phyloP scores from a whole-genome alignment of 1,140 invertebrate species.

The Rhagoletis zephyria region DNA sequence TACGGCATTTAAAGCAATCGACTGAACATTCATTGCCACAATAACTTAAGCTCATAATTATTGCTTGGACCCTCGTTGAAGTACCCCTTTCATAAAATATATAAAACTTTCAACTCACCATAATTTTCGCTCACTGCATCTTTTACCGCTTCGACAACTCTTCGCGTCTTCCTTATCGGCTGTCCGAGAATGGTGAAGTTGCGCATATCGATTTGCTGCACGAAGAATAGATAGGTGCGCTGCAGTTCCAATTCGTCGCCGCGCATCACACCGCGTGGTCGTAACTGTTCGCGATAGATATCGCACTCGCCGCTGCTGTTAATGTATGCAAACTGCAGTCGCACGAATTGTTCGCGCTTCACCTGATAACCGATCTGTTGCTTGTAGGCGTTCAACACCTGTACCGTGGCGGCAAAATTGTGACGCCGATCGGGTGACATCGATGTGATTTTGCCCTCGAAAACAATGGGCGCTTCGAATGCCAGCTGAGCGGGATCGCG shows the following conservation, averaged over 20 bases:
- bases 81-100: neutral
- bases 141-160: slow-evolving; percentile 75
- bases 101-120: slow-evolving; percentile 74
- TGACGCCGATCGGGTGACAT: slow-evolving; percentile 76
- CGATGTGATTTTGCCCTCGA: slow-evolving; percentile 79
- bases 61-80: no score
- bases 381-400: slow-evolving; percentile 79
- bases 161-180: slow-evolving; percentile 76
- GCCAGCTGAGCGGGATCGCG: slow-evolving; percentile 78
- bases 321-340: slow-evolving; percentile 67
- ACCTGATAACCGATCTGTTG: slow-evolving; percentile 75
- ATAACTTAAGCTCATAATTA: no score
- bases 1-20: no score
- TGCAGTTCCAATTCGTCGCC: slow-evolving; percentile 78
- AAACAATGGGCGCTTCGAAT: slow-evolving; percentile 78
- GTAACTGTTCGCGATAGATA: slow-evolving; percentile 68
- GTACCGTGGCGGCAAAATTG: slow-evolving; percentile 80
- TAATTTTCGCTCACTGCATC: slow-evolving; percentile 76
- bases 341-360: slow-evolving; percentile 64
- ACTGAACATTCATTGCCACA: no score
- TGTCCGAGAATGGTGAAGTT: slow-evolving; percentile 80
- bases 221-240: slow-evolving; percentile 80
- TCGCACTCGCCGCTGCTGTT: slow-evolving; percentile 71
- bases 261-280: slow-evolving; percentile 74
- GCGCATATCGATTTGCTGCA: slow-evolving; percentile 78